Conservation (phyloP, 1,140 invertebrate genomes). For the Aphis gossypii region DNA sequence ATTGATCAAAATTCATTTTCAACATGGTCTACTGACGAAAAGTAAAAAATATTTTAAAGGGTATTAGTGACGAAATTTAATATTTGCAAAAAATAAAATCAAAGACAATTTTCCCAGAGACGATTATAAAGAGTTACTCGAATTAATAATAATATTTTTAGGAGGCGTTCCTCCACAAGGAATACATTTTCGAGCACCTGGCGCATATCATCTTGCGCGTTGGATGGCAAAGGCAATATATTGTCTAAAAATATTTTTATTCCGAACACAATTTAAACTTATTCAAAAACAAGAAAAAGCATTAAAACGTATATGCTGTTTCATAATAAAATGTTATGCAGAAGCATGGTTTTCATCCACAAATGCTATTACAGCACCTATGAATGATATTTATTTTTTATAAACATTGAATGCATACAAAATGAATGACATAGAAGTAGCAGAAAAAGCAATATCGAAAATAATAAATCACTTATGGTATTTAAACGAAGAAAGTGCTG, state of each 20-base stretch:
- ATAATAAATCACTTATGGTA: too few species aligned
- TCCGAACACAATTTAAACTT: not conserved
- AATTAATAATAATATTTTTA: slow-evolving; percentile 12
- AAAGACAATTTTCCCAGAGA: not conserved
- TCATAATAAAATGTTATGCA: not conserved
- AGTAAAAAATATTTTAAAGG: not conserved
- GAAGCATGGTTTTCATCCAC: not conserved
- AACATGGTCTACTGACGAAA: not conserved
- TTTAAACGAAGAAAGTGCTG: too few species aligned
- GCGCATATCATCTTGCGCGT: not conserved
- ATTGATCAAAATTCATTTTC: not conserved
- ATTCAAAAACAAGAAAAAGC: not conserved
- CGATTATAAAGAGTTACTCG: not conserved
- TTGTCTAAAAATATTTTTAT: slow-evolving; percentile 1
- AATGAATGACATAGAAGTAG: too few species aligned
- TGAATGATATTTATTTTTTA: too few species aligned
- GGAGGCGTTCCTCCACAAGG: not conserved
- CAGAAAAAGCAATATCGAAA: too few species aligned
- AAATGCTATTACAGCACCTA: not conserved
- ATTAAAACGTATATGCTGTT: not conserved
- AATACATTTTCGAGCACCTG: not conserved
- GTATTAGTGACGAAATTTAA: not conserved
- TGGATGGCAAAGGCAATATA: not conserved
- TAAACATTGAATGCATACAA: too few species aligned
- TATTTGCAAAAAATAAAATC: not conserved